Base-by-base conservation (phyloP, 2,797 vertebrate species). In the Corythornis leucogaster region DNA sequence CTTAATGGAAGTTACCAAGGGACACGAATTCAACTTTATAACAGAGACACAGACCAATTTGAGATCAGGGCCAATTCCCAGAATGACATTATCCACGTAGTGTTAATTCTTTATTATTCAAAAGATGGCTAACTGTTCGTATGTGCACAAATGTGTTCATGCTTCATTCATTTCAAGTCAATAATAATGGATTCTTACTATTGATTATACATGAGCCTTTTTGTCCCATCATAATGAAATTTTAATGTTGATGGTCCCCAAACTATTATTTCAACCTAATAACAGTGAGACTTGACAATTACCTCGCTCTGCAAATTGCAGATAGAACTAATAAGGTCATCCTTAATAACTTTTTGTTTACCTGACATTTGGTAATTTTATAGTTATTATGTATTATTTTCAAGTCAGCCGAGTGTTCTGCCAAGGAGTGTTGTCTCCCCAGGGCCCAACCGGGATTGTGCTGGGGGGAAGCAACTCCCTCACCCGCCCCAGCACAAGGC, bases 141-240 rank as follows among this genome's bases (percentile, higher is more conserved):
- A 97, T 95, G 96, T 95, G 87, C 92, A 86, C 89, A 95, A 96
- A 96, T 95, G 91, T 16, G 79, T 95, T 97, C 94, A 95, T 96
- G 95, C 96, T 94, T 96, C 94, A 92, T 96, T 97, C 96, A 97
- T 97, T 97, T 75, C 93, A 94, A 97, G 94, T 96, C 96, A 97
- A 97, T 97, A 98, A 98, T 98, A 98, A 98, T 98, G 98, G 98
- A 98, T 98, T 98, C 93, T 97, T 97, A 97, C 95, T 98, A 99
- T 99, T 98, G 99, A 99, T 99, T 98, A 98, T 94, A 98, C 98
- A 98, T 99, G 98, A 98, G 98, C 98, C 98, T 98, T 97, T 98
- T 98, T 98, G 98, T 98, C 98, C 98, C 97, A 98, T 98, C 98
- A 98, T 98, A 98, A 99, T 99, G 98, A 98, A 98, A 98, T 98